Evolutionary conservation across 2,888 invertebrate species (phyloP).

Genomic region (Caradrina kadenii): DNA sequence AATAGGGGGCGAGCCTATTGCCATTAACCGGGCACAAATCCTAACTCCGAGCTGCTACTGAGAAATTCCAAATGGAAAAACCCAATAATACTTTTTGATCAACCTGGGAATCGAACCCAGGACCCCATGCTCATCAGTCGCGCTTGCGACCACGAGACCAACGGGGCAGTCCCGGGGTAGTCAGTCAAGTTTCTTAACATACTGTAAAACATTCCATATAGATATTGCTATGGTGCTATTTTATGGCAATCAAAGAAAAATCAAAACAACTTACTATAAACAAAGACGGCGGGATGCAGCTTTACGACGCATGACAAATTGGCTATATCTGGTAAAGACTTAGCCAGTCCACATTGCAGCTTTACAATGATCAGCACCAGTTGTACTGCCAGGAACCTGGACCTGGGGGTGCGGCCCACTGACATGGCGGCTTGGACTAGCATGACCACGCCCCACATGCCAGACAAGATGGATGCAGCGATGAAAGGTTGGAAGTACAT

Average conservation of each 20-base stretch:
- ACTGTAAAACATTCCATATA: background rate
- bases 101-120: no score
- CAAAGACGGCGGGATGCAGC: slow-evolving; percentile 92
- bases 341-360: slow-evolving; percentile 91
- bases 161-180: no score
- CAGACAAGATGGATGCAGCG: slow-evolving; percentile 92
- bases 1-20: no score
- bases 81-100: no score
- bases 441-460: slow-evolving; percentile 93
- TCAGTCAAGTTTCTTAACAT: background rate
- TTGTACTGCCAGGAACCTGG: slow-evolving; percentile 91
- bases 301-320: slow-evolving; percentile 92
- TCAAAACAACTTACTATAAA: slow-evolving; percentile 90
- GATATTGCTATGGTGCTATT: background rate
- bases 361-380: slow-evolving; percentile 92
- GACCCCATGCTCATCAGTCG: no score
- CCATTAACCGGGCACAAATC: no score
- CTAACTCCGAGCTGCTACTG: no score
- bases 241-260: background rate
- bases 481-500: slow-evolving; percentile 92
- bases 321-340: slow-evolving; percentile 88
- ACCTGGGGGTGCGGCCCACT: slow-evolving; percentile 85
- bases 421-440: slow-evolving; percentile 84
- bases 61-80: no score
- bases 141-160: no score